A percentile compares a stretch with the other conserved stretches of the same genome.
phyloP scores from a whole-genome alignment of 2,113 vertebrate genomes.

The Oreocharis arfaki region DNA sequence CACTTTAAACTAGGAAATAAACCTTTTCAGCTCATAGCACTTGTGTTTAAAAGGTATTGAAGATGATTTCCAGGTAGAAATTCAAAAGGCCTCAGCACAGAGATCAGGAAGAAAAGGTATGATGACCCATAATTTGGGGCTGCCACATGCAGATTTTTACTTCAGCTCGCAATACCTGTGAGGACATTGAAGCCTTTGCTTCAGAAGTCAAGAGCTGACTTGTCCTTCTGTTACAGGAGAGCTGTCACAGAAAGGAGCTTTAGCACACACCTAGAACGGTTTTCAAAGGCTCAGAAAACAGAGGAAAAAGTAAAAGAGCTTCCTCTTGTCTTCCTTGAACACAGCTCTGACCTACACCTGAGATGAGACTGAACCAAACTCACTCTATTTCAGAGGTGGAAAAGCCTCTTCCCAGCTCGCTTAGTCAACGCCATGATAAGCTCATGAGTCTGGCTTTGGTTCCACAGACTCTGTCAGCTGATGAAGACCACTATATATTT shows the following conservation, averaged over 20 bases:
- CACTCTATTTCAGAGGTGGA: background rate
- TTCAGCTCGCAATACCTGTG: background rate
- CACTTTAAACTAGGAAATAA: background rate
- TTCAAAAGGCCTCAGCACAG: background rate
- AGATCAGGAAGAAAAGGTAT: background rate
- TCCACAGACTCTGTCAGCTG: background rate
- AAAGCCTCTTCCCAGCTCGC: background rate
- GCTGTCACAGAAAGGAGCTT: background rate
- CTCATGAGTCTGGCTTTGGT: background rate
- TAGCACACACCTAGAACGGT: background rate
- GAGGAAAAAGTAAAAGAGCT: background rate
- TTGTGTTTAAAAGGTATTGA: background rate
- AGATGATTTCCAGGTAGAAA: background rate
- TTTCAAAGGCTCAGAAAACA: background rate
- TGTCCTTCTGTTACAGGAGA: background rate
- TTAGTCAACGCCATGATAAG: rapidly evolving
- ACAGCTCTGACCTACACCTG: background rate
- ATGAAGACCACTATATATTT: background rate
- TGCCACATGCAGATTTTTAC: background rate
- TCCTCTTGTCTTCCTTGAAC: background rate
- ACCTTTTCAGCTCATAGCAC: background rate
- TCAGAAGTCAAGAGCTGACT: background rate
- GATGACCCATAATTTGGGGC: background rate
- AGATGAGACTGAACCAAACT: background rate
- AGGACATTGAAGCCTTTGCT: background rate